These are phyloP conservation scores for Pogonognathellus flavescens DNA, from an alignment of 1,140 invertebrate genomes.

Conservation along the genomic window DNA sequence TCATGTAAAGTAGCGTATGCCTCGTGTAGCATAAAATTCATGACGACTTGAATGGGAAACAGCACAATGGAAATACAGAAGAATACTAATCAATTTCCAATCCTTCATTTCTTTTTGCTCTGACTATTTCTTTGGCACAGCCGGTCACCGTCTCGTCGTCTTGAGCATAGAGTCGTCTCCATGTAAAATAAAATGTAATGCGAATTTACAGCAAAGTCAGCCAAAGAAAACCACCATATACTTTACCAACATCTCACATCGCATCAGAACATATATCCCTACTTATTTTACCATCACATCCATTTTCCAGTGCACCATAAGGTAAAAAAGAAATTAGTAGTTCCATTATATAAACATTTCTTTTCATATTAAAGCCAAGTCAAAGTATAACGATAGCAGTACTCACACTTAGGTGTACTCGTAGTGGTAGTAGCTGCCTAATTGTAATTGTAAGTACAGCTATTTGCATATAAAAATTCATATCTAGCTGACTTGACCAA, in stretches of 20 bases:
- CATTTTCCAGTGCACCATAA: not conserved
- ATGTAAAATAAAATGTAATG: constrained; percentile 1
- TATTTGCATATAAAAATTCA: constrained; percentile 39
- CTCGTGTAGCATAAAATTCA: constrained; percentile 15
- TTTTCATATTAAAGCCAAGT: constrained; percentile 9
- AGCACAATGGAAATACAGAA: constrained; percentile 31
- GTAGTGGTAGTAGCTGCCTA: constrained; percentile 15
- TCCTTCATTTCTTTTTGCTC: constrained; percentile 41
- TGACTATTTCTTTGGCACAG: constrained; percentile 36
- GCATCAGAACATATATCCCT: constrained; percentile 11
- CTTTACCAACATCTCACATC: not conserved
- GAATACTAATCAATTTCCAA: constrained; percentile 50
- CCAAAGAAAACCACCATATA: not conserved
- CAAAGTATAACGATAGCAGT: not conserved
- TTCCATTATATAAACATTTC: constrained; percentile 4
- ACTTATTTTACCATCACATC: not conserved
- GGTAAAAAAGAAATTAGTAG: constrained; percentile 9
- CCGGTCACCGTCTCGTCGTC: constrained; percentile 29
- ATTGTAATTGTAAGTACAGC: constrained; percentile 34
- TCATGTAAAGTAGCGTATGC: not conserved
- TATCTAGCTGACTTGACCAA: not conserved
- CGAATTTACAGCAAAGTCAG: not conserved
- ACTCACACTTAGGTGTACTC: constrained; percentile 6
- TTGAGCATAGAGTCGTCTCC: no score
- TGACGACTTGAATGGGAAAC: not conserved